phyloP scores from a whole-genome alignment of 2,113 vertebrate genomes.

The Opisthocomus hoazin region DNA sequence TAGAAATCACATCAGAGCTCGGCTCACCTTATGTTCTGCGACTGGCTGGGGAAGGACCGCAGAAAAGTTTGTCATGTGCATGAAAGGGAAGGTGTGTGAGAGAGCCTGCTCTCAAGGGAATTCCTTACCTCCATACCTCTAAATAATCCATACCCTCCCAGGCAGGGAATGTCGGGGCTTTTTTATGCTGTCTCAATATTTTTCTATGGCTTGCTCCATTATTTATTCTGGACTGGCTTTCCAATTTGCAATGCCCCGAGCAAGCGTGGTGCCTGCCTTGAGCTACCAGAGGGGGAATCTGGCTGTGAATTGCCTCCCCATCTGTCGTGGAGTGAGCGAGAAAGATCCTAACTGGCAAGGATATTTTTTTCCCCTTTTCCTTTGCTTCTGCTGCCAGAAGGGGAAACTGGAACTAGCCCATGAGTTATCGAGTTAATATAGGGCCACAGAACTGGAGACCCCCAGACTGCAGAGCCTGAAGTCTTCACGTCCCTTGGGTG shows the following conservation, averaged over 20 bases:
- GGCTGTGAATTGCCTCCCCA: conserved; percentile 52
- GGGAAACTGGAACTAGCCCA: conserved; percentile 12
- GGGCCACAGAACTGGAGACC: neutral
- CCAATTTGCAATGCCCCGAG: conserved; percentile 30
- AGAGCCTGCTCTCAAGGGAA: neutral
- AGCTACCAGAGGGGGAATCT: conserved; percentile 55
- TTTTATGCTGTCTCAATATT: conserved; percentile 13
- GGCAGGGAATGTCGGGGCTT: neutral
- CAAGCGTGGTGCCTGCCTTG: conserved; percentile 9
- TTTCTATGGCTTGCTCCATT: conserved; percentile 23
- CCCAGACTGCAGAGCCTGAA: neutral
- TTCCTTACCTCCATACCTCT: neutral
- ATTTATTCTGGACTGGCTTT: conserved; percentile 47
- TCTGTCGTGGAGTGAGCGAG: neutral
- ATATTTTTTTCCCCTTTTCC: neutral
- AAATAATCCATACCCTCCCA: conserved; percentile 13
- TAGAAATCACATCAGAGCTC: neutral
- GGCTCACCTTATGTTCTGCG: neutral
- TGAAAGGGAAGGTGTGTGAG: neutral
- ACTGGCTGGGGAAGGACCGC: neutral
- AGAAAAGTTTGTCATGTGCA: neutral
- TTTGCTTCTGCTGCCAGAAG: conserved; percentile 24
- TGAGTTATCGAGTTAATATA: conserved; percentile 24
- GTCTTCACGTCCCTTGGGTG: neutral
- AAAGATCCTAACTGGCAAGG: conserved; percentile 24